Base-by-base conservation (phyloP, 2,888 invertebrate species). In the Trichopria drosophilae region DNA sequence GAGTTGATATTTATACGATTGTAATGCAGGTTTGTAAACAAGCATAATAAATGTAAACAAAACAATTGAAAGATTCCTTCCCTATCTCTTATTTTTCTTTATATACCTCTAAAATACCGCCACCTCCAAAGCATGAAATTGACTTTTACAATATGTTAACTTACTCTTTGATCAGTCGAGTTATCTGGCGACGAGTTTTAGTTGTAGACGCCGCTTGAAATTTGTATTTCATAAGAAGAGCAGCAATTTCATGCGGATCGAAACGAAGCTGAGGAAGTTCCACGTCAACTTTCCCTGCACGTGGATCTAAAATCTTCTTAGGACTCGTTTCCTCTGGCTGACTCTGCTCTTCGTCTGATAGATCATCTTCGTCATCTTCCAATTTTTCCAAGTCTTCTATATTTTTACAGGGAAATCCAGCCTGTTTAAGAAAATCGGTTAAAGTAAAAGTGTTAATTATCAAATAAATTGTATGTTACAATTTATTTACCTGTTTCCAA, bases 231-330 rank as follows among this genome's bases (percentile, higher is more conserved):
- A 79, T 72, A 32, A 90, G 67, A 60, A 82, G 75, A 2, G 75
- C 68, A 0, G 81, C 80, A 4, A 92, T 72, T 34, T 77, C 68
- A 19, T 72, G 66, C 0, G 84, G 80, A 59, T 87, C 82, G 24
- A 90, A 84, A 6, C 82, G 80, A 42, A 93, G 74, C 58, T 84
- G 82, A 0, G 86, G 82, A 58, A 93, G 80, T 36, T 80, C 78
- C 3, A 90, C 90, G 75, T 90, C 80, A 1, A 91, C 87, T 45
- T 82, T 81, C 0, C 92, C 93, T 2, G 92, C 92, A 36, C 92
- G 80, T 0, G 91, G 91, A 79, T 93, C 93, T 15, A 86, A 66
- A 51, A 40, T 55, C 42, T 69, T 71, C 55, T 55, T n/a, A 57
- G 58, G 20, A 50, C 53, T 7, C 46, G 50, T 4, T 23, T 77